Evolutionary conservation across 2,797 vertebrate species (phyloP).

Genomic region (Iguana delicatissima): DNA sequence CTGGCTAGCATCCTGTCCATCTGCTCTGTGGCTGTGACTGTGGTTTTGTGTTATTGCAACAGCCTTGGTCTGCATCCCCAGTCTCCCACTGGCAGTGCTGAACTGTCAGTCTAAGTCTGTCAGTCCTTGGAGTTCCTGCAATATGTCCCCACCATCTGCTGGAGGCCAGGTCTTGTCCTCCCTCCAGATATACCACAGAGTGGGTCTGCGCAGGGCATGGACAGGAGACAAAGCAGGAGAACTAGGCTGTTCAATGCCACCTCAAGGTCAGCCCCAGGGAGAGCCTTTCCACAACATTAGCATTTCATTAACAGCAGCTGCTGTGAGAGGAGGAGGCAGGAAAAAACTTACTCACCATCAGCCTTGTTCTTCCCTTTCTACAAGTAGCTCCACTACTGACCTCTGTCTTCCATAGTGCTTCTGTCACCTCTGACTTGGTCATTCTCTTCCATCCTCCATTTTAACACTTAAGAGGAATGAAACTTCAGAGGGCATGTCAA

Average conservation of each 20-base stretch:
- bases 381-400: not conserved
- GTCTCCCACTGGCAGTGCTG: too few relatives aligned
- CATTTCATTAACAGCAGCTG: not conserved
- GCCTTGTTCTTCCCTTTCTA: not conserved
- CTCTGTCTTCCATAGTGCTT: not conserved
- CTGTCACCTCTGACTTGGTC: not conserved
- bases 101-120: not conserved
- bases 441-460: not conserved
- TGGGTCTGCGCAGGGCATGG: not conserved
- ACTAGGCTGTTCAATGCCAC: not conserved
- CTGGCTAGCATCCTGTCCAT: constrained; percentile 2
- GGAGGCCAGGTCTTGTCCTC: not conserved
- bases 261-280: constrained; percentile 7
- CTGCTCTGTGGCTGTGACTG: not conserved
- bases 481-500: too few relatives aligned
- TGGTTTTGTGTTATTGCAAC: too few relatives aligned
- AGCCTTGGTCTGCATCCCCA: not conserved
- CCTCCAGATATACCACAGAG: not conserved
- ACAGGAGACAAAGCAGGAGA: not conserved
- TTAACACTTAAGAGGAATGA: not conserved
- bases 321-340: not conserved
- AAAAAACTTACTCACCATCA: not conserved
- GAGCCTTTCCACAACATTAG: not conserved
- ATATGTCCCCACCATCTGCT: not conserved
- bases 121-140: too few relatives aligned